A percentile compares a stretch with the other conserved stretches of the same genome.
Evolutionary conservation across 2,113 vertebrate species (phyloP).

Genomic region (Atractosteus spatula): DNA sequence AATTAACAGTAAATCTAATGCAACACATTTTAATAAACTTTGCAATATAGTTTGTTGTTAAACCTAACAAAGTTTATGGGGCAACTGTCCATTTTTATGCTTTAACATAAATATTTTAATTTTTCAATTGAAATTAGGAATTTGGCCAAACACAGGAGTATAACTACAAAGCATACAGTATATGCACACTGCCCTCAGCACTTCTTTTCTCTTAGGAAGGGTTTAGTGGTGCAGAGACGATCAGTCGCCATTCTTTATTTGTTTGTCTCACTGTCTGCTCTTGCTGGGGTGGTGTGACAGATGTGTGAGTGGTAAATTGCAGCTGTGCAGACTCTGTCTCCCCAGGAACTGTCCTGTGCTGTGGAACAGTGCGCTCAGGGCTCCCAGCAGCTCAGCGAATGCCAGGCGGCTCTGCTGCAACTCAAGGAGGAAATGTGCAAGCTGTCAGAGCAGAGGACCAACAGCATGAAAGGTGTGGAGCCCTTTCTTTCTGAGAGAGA

Average conservation of each 20-base stretch:
- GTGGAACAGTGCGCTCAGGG: constrained; percentile 51
- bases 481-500: background rate
- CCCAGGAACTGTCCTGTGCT: constrained; percentile 55
- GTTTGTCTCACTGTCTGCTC: too few species aligned
- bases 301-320: background rate
- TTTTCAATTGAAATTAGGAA: too few species aligned
- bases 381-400: constrained; percentile 51
- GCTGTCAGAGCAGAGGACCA: constrained; percentile 47
- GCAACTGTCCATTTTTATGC: too few species aligned
- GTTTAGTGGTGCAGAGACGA: constrained; percentile 51
- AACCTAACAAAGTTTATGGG: too few species aligned
- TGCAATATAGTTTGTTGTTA: too few species aligned
- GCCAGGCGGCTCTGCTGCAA: constrained; percentile 47
- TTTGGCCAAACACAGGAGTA: too few species aligned
- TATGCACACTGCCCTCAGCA: too few species aligned
- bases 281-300: background rate
- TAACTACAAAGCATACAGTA: too few species aligned
- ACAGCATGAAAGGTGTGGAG: constrained; percentile 52
- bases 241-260: constrained; percentile 33
- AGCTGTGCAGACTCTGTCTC: constrained; percentile 12
- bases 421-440: constrained; percentile 52
- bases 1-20: too few species aligned
- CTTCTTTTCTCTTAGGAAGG: constrained; percentile 50
- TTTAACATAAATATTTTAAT: too few species aligned
- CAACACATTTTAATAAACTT: too few species aligned